Evolutionary conservation across 35 echinoderm and acorn worm genomes (phyloP).

Genomic region (Lytechinus variegatus): DNA sequence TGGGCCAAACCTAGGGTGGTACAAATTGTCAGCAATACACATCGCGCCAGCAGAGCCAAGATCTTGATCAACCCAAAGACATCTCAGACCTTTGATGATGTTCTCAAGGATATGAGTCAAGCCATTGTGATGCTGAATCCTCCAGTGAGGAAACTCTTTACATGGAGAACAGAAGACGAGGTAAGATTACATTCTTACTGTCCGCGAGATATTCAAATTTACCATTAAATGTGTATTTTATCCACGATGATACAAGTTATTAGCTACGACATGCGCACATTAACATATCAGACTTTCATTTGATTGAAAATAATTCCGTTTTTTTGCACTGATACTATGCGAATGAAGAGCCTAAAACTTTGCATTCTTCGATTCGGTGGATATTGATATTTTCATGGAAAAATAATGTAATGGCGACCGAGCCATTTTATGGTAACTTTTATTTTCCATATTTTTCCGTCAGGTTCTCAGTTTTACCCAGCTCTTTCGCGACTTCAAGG

Average conservation of each 20-base stretch:
- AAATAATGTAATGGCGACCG: no score
- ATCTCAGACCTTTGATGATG: constrained; percentile 89
- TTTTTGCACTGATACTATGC: no score
- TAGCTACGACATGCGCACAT: no score
- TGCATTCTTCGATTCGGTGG: no score
- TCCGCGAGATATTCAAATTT: neutral
- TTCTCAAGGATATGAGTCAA: constrained; percentile 80
- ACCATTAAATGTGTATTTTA: no score
- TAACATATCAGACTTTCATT: no score
- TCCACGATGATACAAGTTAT: no score
- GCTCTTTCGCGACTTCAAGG: constrained; percentile 85
- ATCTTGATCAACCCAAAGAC: constrained; percentile 88
- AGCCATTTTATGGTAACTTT: no score
- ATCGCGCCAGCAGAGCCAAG: constrained; percentile 81
- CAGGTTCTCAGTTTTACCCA: constrained; percentile 92
- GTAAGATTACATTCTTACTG: constrained; percentile 56
- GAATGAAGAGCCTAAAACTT: no score
- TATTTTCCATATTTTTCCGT: neutral
- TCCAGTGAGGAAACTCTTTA: constrained; percentile 84
- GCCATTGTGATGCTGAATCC: constrained; percentile 78
- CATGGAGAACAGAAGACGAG: constrained; percentile 91
- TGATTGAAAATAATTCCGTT: no score
- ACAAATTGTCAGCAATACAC: constrained; percentile 85
- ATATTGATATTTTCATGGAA: no score
- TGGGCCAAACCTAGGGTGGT: constrained; percentile 83